A percentile compares a stretch with the other conserved stretches of the same genome.
Conservation (phyloP, 2,113 vertebrate species). For the Corvus cornix region DNA sequence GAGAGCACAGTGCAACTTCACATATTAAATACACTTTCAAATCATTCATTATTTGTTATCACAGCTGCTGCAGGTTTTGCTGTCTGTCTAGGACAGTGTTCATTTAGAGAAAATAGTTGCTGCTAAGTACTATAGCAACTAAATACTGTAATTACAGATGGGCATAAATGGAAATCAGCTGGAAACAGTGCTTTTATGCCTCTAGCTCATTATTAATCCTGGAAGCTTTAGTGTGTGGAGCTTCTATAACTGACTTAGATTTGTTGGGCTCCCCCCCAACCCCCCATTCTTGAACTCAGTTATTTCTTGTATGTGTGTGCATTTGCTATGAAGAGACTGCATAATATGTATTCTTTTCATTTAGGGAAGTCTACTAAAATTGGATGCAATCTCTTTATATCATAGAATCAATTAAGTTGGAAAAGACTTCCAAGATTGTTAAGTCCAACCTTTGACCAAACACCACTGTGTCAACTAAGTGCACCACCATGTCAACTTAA, state of each 20-base stretch:
- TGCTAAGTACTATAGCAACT: constrained; percentile 40
- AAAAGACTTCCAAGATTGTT: background rate
- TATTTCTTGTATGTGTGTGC: background rate
- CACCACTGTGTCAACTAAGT: background rate
- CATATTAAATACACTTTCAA: constrained; percentile 10
- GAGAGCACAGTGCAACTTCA: constrained; percentile 21
- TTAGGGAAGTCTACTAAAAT: background rate
- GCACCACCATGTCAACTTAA: background rate
- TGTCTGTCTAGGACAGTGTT: constrained; percentile 12
- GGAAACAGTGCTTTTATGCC: constrained; percentile 17
- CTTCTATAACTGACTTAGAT: background rate
- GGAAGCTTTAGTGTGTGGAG: background rate
- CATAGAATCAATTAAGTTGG: background rate
- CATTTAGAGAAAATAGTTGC: constrained; percentile 56
- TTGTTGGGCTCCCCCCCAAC: accelerated
- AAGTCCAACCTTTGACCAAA: background rate
- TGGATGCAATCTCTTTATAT: background rate
- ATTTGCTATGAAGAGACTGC: background rate
- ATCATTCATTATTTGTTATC: constrained; percentile 53
- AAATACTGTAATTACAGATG: constrained; percentile 57
- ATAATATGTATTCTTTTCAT: background rate
- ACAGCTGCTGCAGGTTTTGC: constrained; percentile 45
- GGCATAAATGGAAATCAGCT: constrained; percentile 40
- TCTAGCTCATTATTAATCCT: background rate
- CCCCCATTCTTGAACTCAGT: background rate